These are phyloP conservation scores for Burhinus oedicnemus DNA, from an alignment of 2,113 vertebrate species.

Conservation along the genomic window DNA sequence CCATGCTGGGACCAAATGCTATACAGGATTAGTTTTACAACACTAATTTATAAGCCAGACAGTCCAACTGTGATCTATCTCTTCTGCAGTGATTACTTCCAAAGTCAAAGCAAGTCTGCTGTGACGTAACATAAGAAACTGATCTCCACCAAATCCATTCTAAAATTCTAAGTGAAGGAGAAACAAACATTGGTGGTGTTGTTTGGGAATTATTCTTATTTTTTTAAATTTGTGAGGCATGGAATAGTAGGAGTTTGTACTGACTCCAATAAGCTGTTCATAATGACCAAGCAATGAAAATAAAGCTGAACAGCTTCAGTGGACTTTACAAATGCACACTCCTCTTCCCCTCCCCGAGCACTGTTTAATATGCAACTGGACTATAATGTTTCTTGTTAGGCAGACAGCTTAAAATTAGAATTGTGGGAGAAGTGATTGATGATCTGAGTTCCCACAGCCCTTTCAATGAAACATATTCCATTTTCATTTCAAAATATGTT, in stretches of 20 bases:
- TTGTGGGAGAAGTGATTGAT: constrained; percentile 56
- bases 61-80: constrained; percentile 23
- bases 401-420: constrained; percentile 43
- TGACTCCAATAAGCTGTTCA: neutral
- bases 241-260: neutral
- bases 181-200: neutral
- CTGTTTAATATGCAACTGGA: constrained; percentile 26
- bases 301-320: neutral
- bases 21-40: constrained; percentile 12
- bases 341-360: neutral
- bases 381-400: constrained; percentile 44
- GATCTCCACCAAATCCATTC: neutral
- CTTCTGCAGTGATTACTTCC: neutral
- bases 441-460: neutral
- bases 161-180: neutral
- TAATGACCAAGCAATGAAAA: neutral
- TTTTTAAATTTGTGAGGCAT: neutral
- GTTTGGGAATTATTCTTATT: neutral
- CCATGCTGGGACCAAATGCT: constrained; percentile 47
- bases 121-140: neutral
- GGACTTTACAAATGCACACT: neutral
- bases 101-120: constrained; percentile 2
- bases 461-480: constrained; percentile 44
- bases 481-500: constrained; percentile 53
- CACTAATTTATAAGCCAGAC: constrained; percentile 24